phyloP scores from a whole-genome alignment of 2,113 vertebrate species.

The Psilopsiagon aurifrons region DNA sequence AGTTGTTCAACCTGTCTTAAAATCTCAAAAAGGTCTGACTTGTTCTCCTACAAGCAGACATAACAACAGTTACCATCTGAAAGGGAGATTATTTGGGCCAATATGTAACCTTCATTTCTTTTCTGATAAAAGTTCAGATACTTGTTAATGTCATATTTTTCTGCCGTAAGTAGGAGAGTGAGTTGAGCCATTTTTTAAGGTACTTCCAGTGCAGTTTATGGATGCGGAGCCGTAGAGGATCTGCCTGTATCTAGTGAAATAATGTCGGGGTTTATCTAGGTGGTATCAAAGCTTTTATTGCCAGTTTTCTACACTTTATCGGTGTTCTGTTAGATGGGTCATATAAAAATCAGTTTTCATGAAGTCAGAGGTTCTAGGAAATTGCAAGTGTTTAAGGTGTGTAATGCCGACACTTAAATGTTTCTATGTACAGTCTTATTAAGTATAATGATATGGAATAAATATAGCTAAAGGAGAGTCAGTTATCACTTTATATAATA shows the following conservation, averaged over 20 bases:
- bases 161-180: neutral
- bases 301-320: neutral
- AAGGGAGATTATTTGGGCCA: neutral
- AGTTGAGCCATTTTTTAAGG: neutral
- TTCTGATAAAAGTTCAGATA: neutral
- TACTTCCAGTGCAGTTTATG: neutral
- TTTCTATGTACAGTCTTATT: constrained; percentile 47
- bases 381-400: neutral
- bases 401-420: neutral
- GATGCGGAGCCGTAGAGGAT: neutral
- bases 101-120: neutral
- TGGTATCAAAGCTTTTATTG: neutral
- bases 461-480: constrained; percentile 54
- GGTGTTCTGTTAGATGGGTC: neutral
- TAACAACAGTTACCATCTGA: neutral
- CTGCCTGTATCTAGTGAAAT: neutral
- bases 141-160: neutral
- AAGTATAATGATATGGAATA: constrained; percentile 61
- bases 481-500: constrained; percentile 54
- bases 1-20: neutral
- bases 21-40: neutral
- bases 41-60: neutral
- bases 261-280: neutral
- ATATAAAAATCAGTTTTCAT: neutral
- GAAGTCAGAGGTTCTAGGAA: neutral